Conservation (phyloP, 1,140 invertebrate genomes). For the Spodoptera litura region DNA sequence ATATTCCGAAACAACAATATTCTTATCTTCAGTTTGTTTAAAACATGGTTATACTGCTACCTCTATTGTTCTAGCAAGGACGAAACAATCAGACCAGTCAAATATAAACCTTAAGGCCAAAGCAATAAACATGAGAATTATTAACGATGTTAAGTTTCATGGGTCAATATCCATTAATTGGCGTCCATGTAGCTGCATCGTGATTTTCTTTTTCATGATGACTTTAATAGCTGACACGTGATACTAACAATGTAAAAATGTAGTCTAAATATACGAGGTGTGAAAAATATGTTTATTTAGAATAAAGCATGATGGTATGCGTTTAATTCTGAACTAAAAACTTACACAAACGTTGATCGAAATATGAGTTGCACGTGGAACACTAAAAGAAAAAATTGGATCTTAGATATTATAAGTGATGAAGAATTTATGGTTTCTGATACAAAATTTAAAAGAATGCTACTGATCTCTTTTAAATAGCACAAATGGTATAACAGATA, state of each 20-base stretch:
- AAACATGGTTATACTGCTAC: slow-evolving; percentile 5
- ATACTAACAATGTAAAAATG: slow-evolving; percentile 6
- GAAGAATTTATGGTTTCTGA: no score
- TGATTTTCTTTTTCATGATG: neutral
- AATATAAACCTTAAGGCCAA: slow-evolving; percentile 11
- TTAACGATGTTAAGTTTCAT: slow-evolving; percentile 21
- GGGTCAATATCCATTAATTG: neutral
- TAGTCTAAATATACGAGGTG: neutral
- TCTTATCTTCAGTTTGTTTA: slow-evolving; percentile 26
- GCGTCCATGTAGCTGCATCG: neutral
- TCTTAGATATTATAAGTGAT: no score
- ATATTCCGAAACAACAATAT: slow-evolving; percentile 8
- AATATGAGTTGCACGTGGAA: no score
- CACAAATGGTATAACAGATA: no score
- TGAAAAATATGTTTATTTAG: neutral
- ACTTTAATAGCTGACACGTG: slow-evolving; percentile 12
- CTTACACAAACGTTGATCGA: neutral
- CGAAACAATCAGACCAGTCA: slow-evolving; percentile 23
- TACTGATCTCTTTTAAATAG: no score
- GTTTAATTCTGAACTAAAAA: no score
- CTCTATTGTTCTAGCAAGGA: slow-evolving; percentile 23
- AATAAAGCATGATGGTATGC: neutral
- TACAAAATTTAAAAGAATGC: no score
- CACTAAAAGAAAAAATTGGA: no score
- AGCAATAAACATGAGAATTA: slow-evolving; percentile 26